Base-by-base conservation (phyloP, 2,888 invertebrate species). In the Cosmorhoe ocellata region DNA sequence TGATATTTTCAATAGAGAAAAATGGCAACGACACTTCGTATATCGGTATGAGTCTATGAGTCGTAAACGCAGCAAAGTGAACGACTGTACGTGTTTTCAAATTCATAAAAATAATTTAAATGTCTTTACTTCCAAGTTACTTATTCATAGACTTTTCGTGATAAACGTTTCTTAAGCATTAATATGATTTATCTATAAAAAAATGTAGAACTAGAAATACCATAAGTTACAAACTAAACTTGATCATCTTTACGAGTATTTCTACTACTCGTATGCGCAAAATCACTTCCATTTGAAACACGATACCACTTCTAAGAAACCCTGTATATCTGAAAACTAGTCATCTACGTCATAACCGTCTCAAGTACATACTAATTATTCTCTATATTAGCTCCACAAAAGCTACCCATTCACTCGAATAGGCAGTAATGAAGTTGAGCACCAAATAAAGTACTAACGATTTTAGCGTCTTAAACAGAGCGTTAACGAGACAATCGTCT, bases 371-470 rank as follows among this genome's bases (percentile, higher is more conserved):
- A 27, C 30, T 39, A 48, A 48, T 48, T 52, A 43, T 52, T 47
- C 43, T 22, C 39, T 44, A 48, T 48, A 56, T 51, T 56, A 56
- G 48, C 56, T 30, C 26, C 44, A 59, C 59, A 62, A 59, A 56
- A 47, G 62, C 59, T 31, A 52, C 51, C 51, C 46, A 56, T 56
- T 62, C 52, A 59, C 54, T 54, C 58, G 51, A 53, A 56, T 56
- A 60, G 52, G 56, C 50, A 57, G 59, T 59, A 53, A 58, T 59
- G 59, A 58, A 59, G 59, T 58, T 48, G 52, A 58, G 57, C 51
- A 55, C 58, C 51, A 44, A 56, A 58, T 58, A 59, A 62, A 62
- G 59, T 59, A 59, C 62, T 62, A 62, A 62, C 59, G 59, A 64
- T 60, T 61, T 54, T 43, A 59, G 45, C 60, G 59, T 60, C 63